Evolutionary conservation across 2,888 invertebrate genomes (phyloP), one percentile per base, ranked within the genome.

Genomic region (Sicus ferrugineus): DNA sequence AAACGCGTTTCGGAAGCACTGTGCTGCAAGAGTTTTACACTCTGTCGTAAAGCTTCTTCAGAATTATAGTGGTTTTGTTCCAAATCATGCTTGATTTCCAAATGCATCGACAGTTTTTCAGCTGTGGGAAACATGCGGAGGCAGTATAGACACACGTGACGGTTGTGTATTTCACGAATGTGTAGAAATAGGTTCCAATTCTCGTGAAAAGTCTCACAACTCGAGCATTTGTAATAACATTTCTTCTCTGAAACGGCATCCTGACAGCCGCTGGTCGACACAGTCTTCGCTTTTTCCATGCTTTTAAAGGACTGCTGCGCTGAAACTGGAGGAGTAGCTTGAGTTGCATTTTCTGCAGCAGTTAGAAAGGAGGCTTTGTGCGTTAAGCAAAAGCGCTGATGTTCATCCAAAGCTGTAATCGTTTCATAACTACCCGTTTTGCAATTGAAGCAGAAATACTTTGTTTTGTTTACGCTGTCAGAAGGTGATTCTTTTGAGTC

Each of bases 141-240:
- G 82, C 95, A 95, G 85, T 92, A 93, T 65, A 95, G 86, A 82
- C 95, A 95, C 76, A 94, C 92, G 80, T 91, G 92, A 67, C 93
- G 89, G 77, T 91, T 90, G 83, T 95, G 95, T 70, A 91, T 89
- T 79, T 94, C 93, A 67, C 92, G 88, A 90, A 94, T 94, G 78
- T 95, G 95, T 58, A 93, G 84, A 81, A 94, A 94, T 71, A 94
- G 87, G 85, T 93, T 93, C 93, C 93, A 94, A 78, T 93, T 92
- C 84, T 94, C 93, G 86, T 93, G 94, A 79, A 93, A 93, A 14
- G 92, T 93, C 56, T 91, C 92, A 83, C 94, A 94, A 0, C 92
- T 91, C 16, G 93, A 91, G 82, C 94, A 94, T 65, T 93, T 86
- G 82, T 92, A 94, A 71, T 93, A 92, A 82, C 93, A 92, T 67